Percentiles rank a stretch among this genome's conserved stretches.
Conservation (phyloP, 2,797 vertebrate genomes). For the Spheniscus humboldti region DNA sequence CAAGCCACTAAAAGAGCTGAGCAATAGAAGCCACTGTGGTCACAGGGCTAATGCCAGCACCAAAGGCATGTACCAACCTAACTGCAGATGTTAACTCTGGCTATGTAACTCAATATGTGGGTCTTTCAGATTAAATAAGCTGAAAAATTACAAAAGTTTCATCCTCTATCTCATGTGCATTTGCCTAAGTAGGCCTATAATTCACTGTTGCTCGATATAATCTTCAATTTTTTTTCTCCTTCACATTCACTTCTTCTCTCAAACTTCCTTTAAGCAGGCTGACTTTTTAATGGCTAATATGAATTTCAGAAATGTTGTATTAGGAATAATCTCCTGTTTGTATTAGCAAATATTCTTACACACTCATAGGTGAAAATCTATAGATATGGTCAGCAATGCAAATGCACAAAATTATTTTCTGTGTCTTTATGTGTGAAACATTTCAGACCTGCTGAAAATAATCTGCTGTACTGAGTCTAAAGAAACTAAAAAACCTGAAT, state of each 20-base stretch:
- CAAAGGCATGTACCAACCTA: constrained; percentile 63
- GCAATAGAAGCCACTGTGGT: constrained; percentile 69
- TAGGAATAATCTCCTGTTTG: background rate
- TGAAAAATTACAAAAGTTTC: constrained; percentile 59
- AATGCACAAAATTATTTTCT: background rate
- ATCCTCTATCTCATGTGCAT: constrained; percentile 9
- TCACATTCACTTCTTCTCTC: background rate
- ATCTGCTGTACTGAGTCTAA: background rate
- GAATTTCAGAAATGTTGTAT: background rate
- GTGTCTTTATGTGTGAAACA: background rate
- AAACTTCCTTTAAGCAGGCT: background rate
- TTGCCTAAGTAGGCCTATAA: background rate
- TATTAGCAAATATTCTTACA: background rate
- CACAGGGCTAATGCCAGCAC: constrained; percentile 68
- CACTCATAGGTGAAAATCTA: background rate
- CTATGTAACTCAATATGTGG: constrained; percentile 46
- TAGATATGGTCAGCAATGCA: background rate
- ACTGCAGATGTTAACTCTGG: constrained; percentile 72
- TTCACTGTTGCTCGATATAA: background rate
- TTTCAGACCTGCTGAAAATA: background rate
- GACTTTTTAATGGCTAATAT: background rate
- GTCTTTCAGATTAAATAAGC: constrained; percentile 68
- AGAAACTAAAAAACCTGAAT: background rate
- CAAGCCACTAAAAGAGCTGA: constrained; percentile 72
- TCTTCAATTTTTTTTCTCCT: background rate